Percentiles rank a stretch among this genome's conserved stretches.
phyloP scores from a whole-genome alignment of 2,113 vertebrate genomes.

The Syngnathoides biaculeatus region DNA sequence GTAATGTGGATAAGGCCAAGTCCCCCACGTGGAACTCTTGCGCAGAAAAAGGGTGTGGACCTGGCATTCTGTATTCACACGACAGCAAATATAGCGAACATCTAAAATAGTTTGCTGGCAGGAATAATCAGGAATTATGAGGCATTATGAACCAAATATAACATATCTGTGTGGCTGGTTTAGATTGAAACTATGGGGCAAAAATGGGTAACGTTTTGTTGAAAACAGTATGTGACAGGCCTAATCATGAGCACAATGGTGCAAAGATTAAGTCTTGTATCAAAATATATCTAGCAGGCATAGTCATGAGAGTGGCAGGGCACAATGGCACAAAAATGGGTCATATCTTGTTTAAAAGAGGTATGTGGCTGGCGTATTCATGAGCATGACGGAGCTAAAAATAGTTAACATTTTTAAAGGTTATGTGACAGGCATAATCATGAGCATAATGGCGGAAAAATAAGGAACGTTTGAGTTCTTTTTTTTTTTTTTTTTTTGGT shows the following conservation, averaged over 20 bases:
- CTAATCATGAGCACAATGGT: not conserved
- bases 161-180: too few species aligned
- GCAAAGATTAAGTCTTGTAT: not conserved
- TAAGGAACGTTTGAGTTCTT: not conserved
- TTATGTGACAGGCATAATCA: too few species aligned
- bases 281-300: not conserved
- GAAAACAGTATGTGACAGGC: not conserved
- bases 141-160: not conserved
- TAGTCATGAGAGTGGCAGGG: not conserved
- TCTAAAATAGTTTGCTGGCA: not conserved
- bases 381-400: not conserved
- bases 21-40: not conserved
- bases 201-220: too few species aligned
- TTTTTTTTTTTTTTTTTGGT: too few species aligned
- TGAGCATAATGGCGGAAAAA: not conserved
- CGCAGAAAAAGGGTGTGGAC: not conserved
- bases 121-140: not conserved
- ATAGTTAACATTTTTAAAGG: not conserved
- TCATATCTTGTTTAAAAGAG: not conserved
- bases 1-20: slow-evolving; percentile 48
- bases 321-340: not conserved
- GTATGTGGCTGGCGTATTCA: not conserved
- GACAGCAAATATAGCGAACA: not conserved
- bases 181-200: too few species aligned
- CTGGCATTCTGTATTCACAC: not conserved